phyloP scores from a whole-genome alignment of 2,797 vertebrate genomes.

The Anas acuta region DNA sequence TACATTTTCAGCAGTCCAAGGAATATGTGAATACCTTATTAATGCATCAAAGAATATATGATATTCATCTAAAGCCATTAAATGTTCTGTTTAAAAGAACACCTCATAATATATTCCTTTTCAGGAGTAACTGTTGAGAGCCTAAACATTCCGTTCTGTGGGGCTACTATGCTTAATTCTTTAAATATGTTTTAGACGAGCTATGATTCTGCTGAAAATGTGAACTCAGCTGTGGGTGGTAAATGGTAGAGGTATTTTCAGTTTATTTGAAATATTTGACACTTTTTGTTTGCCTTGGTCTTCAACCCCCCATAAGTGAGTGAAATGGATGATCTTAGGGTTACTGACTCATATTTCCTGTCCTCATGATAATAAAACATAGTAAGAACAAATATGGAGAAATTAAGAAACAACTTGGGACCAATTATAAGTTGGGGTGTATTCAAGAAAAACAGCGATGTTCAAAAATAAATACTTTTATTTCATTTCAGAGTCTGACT shows the following conservation, averaged over 20 bases:
- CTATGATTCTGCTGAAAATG: constrained; percentile 35
- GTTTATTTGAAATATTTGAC: constrained; percentile 72
- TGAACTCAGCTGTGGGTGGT: constrained; percentile 60
- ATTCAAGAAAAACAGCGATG: constrained; percentile 43
- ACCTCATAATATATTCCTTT: constrained; percentile 14
- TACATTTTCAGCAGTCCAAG: not conserved
- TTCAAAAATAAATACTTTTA: not conserved
- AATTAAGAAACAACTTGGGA: constrained; percentile 48
- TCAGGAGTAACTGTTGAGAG: constrained; percentile 6
- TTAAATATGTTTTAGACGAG: constrained; percentile 45
- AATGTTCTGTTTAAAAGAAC: constrained; percentile 1
- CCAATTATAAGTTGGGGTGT: not conserved
- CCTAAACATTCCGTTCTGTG: constrained; percentile 38
- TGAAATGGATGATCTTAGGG: constrained; percentile 48
- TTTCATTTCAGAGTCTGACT: constrained; percentile 1
- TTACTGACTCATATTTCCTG: constrained; percentile 65
- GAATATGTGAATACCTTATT: not conserved
- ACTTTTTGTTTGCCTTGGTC: constrained; percentile 62
- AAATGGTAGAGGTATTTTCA: constrained; percentile 61
- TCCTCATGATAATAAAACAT: constrained; percentile 31
- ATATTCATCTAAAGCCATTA: not conserved
- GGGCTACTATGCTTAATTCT: constrained; percentile 30
- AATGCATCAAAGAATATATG: not conserved
- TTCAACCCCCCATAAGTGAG: constrained; percentile 1
- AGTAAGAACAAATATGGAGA: constrained; percentile 48